A percentile compares a stretch with the other conserved stretches of the same genome.
phyloP scores from a whole-genome alignment of 2,113 vertebrate species.

The Lycaon pictus region DNA sequence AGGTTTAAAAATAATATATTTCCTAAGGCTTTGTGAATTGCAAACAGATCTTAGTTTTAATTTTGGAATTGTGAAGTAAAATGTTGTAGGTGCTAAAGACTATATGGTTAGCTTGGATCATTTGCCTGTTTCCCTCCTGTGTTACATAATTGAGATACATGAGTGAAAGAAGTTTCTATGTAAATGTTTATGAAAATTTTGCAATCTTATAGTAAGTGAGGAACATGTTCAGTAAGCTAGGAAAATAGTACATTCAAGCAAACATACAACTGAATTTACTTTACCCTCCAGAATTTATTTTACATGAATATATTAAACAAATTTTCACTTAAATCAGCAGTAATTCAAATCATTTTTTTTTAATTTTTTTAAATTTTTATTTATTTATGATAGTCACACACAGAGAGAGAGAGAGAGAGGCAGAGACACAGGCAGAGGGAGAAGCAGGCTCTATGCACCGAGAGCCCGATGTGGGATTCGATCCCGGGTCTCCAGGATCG shows the following conservation, averaged over 20 bases:
- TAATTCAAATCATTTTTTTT: too few relatives aligned
- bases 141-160: not conserved
- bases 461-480: too few relatives aligned
- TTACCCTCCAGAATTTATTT: not conserved
- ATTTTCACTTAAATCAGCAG: slow-evolving; percentile 1
- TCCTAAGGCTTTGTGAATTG: slow-evolving; percentile 14
- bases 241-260: slow-evolving; percentile 34
- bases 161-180: not conserved
- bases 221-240: slow-evolving; percentile 15
- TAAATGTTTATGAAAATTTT: slow-evolving; percentile 38
- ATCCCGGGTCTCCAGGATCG: too few relatives aligned
- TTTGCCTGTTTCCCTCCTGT: not conserved
- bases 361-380: too few relatives aligned
- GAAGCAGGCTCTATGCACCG: too few relatives aligned
- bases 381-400: too few relatives aligned
- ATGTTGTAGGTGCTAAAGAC: not conserved
- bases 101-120: not conserved
- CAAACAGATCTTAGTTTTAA: slow-evolving; percentile 9
- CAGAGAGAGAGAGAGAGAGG: too few relatives aligned
- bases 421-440: too few relatives aligned
- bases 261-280: slow-evolving; percentile 14
- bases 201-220: not conserved
- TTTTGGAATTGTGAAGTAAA: slow-evolving; percentile 33
- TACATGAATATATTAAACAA: not conserved
- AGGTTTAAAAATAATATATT: slow-evolving; percentile 46